Percentiles rank a stretch among this genome's conserved stretches.
phyloP scores from a whole-genome alignment of 2,888 invertebrate genomes.

The Branchinecta sandiegonensis region DNA sequence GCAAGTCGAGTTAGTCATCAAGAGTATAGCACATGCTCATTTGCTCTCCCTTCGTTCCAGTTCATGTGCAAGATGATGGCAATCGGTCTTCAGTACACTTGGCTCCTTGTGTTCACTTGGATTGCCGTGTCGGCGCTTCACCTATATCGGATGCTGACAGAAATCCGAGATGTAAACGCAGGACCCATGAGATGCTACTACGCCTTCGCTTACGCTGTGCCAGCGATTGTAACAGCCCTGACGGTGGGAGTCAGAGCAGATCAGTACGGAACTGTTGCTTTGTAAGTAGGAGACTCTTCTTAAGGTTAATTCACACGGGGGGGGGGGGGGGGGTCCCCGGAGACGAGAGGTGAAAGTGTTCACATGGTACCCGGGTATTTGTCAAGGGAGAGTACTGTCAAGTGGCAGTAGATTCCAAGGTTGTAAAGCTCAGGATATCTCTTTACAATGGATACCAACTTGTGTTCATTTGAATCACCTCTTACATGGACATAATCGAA shows the following conservation, averaged over 20 bases:
- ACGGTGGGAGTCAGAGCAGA: constrained; percentile 84
- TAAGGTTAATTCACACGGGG: too few species aligned
- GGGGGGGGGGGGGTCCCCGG: too few species aligned
- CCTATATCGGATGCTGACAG: constrained; percentile 80
- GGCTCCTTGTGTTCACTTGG: constrained; percentile 82
- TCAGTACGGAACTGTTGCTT: constrained; percentile 83
- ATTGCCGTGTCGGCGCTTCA: constrained; percentile 81
- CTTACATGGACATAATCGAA: too few species aligned
- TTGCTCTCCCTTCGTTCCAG: constrained; percentile 35
- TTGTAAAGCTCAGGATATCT: too few species aligned
- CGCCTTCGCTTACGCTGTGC: constrained; percentile 77
- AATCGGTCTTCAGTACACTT: constrained; percentile 82
- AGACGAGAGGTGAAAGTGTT: too few species aligned
- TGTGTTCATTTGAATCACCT: too few species aligned
- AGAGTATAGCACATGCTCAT: too few species aligned
- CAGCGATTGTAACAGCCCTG: constrained; percentile 76
- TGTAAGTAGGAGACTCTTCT: constrained; percentile 47
- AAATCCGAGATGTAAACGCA: constrained; percentile 90
- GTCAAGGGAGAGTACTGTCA: too few species aligned
- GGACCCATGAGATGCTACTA: constrained; percentile 84
- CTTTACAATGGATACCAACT: too few species aligned
- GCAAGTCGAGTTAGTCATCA: too few species aligned
- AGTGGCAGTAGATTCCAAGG: too few species aligned
- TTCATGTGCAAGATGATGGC: constrained; percentile 76
- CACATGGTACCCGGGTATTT: too few species aligned